phyloP scores from a whole-genome alignment of 2,113 vertebrate species.

The Chionomys nivalis region DNA sequence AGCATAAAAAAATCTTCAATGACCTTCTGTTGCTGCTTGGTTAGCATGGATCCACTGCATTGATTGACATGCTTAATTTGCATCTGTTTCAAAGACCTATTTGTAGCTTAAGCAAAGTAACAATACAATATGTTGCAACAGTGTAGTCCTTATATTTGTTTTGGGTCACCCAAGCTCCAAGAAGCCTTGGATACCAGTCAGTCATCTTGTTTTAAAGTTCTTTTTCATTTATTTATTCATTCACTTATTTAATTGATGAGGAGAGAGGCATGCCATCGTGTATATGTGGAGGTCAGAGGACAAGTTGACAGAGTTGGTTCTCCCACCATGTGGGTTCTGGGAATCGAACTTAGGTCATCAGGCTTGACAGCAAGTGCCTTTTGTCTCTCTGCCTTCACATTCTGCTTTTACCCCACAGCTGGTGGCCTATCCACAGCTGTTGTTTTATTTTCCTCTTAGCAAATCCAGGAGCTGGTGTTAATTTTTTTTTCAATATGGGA shows the following conservation, averaged over 20 bases:
- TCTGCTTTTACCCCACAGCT: neutral
- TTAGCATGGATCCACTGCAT: neutral
- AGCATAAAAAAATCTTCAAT: neutral
- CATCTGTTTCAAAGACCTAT: neutral
- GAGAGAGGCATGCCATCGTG: neutral
- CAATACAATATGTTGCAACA: neutral
- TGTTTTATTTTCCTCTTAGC: neutral
- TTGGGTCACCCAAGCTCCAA: neutral
- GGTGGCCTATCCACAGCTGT: neutral
- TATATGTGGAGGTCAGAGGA: neutral
- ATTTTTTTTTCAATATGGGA: neutral
- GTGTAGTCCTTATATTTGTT: constrained; percentile 20
- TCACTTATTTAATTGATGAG: neutral
- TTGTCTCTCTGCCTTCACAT: neutral
- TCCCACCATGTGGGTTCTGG: neutral
- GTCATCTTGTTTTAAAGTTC: neutral
- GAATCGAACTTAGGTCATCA: neutral
- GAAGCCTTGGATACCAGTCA: neutral
- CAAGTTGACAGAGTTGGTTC: too few species aligned
- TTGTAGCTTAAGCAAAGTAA: constrained; percentile 13
- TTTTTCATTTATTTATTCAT: neutral
- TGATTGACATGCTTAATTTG: neutral
- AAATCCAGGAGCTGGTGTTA: neutral
- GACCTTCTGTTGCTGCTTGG: neutral
- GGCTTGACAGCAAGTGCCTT: neutral